phyloP scores from a whole-genome alignment of 2,113 vertebrate genomes.

The Heliornis fulica region DNA sequence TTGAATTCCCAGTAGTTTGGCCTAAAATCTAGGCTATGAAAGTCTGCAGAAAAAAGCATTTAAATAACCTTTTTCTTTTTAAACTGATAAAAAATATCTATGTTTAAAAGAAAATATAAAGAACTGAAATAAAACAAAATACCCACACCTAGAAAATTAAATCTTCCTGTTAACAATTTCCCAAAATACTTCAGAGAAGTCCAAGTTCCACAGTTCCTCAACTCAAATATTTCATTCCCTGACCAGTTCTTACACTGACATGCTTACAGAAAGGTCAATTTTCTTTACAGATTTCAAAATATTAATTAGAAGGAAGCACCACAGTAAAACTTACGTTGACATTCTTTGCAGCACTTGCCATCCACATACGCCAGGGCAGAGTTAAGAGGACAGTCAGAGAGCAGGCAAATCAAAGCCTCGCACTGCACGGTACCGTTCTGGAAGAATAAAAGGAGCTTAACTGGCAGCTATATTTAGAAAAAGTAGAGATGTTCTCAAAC shows the following conservation, averaged over 20 bases:
- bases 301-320: background rate
- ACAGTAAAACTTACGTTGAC: conserved; percentile 85
- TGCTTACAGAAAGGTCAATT: background rate
- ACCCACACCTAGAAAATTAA: background rate
- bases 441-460: conserved; percentile 42
- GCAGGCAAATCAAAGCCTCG: conserved; percentile 84
- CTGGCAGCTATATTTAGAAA: background rate
- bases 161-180: background rate
- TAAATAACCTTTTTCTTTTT: background rate
- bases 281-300: background rate
- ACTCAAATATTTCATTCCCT: background rate
- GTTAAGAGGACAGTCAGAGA: conserved; percentile 82
- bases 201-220: background rate
- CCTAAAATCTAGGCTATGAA: background rate
- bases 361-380: conserved; percentile 85
- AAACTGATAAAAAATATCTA: background rate
- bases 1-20: background rate
- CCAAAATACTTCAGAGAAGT: background rate
- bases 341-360: conserved; percentile 94
- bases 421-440: conserved; percentile 94
- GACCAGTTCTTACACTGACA: background rate
- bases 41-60: background rate
- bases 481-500: background rate
- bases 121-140: background rate
- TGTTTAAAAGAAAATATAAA: background rate